Base-by-base conservation (phyloP, 2,797 vertebrate species). In the Cirrhinus mrigala region DNA sequence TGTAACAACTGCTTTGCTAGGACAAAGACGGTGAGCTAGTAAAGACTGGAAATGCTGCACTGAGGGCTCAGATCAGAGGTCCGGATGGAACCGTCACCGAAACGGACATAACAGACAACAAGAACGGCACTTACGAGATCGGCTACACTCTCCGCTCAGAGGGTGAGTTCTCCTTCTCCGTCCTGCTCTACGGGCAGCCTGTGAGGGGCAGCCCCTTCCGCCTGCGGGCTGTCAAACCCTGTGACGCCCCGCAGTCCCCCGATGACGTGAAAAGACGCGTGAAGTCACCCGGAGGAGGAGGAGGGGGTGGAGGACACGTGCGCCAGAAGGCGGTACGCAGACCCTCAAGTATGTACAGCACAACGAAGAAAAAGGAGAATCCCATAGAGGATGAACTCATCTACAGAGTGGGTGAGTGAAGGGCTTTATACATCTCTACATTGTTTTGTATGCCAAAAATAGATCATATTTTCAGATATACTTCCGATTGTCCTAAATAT, bases 301-400 rank as follows among this genome's bases (percentile, higher is more conserved):
- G 96, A 93, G 60, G 94, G 93, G 95, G 10, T 3, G 75, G 96
- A 0, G 98, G 97, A 0, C 98, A 99, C 79, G 95, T 99, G 56
- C 94, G 98, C 4, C 98, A 99, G 94, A 99, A 98, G 88, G 98
- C 98, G 0, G 96, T 99, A 73, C 94, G 98, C 0, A 94, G 98
- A 46, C 98, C 98, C 0, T 97, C 97, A 88, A 98, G 97, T 92
- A 99, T 99, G 98, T 99, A 99, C 92, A 96, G 98, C 94, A 97
- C 96, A 0, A 96, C 96, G 90, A 99, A 98, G 92, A 97, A 97
- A 88, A 99, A 99, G 93, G 98, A 99, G 92, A 99, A 99, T 92
- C 97, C 98, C 81, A 98, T 99, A 0, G 98, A 99, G 91, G 98
- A 99, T 0, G 98, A 99, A 85, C 97, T 99, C 76, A 98, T 99